Evolutionary conservation across 2,113 vertebrate species (phyloP).

Genomic region (Oxygymnocypris stewartii): DNA sequence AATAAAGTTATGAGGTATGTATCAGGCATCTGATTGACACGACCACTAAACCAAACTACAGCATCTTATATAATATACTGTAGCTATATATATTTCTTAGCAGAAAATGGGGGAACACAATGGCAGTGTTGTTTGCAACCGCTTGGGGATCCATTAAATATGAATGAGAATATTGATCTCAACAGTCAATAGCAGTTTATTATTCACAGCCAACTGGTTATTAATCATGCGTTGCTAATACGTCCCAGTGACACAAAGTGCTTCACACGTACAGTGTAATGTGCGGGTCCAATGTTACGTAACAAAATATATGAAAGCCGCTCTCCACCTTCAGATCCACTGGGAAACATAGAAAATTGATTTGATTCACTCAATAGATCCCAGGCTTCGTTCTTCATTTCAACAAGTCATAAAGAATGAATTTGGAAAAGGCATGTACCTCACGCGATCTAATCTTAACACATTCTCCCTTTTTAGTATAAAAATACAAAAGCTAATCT

Average conservation of each 20-base stretch:
- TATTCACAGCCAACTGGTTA: neutral
- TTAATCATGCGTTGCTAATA: neutral
- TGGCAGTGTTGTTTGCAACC: slow-evolving; percentile 32
- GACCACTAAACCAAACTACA: slow-evolving; percentile 24
- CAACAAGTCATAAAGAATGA: neutral
- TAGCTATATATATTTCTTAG: neutral
- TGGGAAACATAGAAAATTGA: neutral
- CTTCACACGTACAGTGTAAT: slow-evolving; percentile 20
- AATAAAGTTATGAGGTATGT: slow-evolving; percentile 29
- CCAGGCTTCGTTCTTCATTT: neutral
- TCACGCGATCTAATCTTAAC: neutral
- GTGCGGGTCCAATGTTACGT: neutral
- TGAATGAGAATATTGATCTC: neutral
- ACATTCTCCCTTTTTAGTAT: slow-evolving; percentile 40
- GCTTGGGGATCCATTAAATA: neutral
- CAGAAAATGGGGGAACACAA: neutral
- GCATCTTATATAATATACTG: neutral
- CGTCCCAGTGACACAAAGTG: slow-evolving; percentile 32
- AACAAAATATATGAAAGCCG: slow-evolving; percentile 4
- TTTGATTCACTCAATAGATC: neutral
- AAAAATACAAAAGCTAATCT: slow-evolving; percentile 60
- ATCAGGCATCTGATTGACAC: slow-evolving; percentile 2
- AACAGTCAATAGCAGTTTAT: neutral
- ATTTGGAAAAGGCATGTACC: neutral
- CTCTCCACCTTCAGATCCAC: slow-evolving; percentile 15